These are phyloP conservation scores for Melanotaenia pygmaea DNA, from an alignment of 2,797 vertebrate genomes.

Conservation along the genomic window DNA sequence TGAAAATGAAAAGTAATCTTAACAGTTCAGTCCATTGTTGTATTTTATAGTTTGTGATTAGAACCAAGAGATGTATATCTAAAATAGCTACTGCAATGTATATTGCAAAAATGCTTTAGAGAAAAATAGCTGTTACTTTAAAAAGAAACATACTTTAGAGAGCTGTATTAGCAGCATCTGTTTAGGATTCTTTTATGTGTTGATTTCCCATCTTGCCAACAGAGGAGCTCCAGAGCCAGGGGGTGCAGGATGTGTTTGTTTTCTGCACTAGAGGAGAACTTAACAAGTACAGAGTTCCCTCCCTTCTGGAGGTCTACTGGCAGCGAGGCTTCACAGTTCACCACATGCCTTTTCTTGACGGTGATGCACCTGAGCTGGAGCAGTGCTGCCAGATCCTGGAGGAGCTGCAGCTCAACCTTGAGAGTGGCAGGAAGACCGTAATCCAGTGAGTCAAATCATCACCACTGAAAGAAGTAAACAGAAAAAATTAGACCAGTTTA, in stretches of 20 bases:
- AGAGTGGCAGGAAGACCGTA: constrained; percentile 83
- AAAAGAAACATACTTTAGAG: neutral
- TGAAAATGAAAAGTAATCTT: neutral
- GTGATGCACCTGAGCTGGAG: constrained; percentile 84
- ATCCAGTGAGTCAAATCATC: constrained; percentile 85
- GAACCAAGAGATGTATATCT: neutral
- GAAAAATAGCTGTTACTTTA: neutral
- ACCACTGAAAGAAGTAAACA: neutral
- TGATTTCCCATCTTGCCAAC: constrained; percentile 33
- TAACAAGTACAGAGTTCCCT: constrained; percentile 88
- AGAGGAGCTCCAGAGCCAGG: constrained; percentile 89
- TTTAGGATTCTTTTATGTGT: neutral
- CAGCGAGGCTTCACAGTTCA: constrained; percentile 84
- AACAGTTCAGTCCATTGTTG: too few relatives aligned
- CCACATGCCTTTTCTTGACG: constrained; percentile 88
- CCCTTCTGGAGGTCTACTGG: constrained; percentile 85
- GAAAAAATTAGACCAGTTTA: neutral
- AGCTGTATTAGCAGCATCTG: neutral
- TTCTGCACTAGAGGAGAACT: constrained; percentile 92
- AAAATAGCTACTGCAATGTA: too few relatives aligned
- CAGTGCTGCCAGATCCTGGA: constrained; percentile 87
- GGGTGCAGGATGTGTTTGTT: constrained; percentile 90
- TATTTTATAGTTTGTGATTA: neutral
- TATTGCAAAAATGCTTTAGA: neutral
- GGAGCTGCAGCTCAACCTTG: constrained; percentile 84